Conservation (phyloP, 2,797 vertebrate genomes). For the Tauraco hartlaubi region DNA sequence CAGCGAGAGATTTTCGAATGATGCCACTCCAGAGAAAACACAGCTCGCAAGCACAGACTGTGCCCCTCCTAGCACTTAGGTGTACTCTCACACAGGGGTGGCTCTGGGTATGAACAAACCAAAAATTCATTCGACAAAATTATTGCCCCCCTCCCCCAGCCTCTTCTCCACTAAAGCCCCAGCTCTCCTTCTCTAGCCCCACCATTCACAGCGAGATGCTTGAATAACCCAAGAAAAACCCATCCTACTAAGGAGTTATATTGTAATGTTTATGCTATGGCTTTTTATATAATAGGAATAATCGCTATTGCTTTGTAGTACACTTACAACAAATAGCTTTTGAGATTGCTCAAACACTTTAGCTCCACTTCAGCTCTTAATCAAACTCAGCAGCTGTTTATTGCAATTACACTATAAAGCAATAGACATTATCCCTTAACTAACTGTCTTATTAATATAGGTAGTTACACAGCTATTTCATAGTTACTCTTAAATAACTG, state of each 20-base stretch:
- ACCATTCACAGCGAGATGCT: neutral
- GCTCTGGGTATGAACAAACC: neutral
- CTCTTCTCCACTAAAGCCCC: neutral
- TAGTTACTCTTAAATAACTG: conserved; percentile 79
- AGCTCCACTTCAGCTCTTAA: conserved; percentile 77
- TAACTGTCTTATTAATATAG: conserved; percentile 81
- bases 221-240: neutral
- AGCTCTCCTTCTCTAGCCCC: neutral
- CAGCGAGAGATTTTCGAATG: neutral
- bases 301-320: conserved; percentile 59
- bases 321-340: conserved; percentile 70
- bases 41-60: neutral
- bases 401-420: conserved; percentile 78
- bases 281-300: conserved; percentile 58
- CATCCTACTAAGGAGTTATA: neutral
- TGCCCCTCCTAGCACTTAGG: neutral
- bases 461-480: conserved; percentile 78
- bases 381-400: conserved; percentile 81
- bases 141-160: neutral
- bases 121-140: neutral
- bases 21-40: neutral
- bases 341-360: conserved; percentile 72
- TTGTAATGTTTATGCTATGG: conserved; percentile 43
- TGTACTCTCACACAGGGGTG: neutral
- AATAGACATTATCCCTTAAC: conserved; percentile 78